A percentile compares a stretch with the other conserved stretches of the same genome.
Conservation (phyloP, 2,888 invertebrate species). For the Eristalis tenax region DNA sequence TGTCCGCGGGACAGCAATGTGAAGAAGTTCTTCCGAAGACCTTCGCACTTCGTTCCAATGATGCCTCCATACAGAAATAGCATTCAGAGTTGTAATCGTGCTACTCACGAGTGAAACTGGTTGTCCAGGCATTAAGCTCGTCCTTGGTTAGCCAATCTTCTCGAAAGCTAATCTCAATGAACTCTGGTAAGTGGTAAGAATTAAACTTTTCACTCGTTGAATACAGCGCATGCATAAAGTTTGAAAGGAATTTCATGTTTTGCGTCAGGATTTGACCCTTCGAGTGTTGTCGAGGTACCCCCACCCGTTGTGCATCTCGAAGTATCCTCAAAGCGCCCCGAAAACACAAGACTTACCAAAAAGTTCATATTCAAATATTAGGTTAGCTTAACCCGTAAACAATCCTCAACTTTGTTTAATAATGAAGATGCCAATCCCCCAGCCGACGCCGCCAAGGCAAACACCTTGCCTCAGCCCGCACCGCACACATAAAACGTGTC, state of each 20-base stretch:
- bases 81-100: too few relatives aligned
- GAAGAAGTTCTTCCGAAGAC: too few relatives aligned
- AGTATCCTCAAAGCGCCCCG: not conserved
- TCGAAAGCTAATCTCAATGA: too few relatives aligned
- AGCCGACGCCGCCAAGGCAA: not conserved
- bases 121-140: too few relatives aligned
- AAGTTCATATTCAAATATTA: not conserved
- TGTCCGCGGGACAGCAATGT: too few relatives aligned
- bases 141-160: too few relatives aligned
- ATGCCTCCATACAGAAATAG: too few relatives aligned
- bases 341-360: not conserved
- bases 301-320: not conserved
- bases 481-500: conserved; percentile 40
- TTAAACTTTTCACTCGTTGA: not conserved
- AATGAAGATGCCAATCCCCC: not conserved
- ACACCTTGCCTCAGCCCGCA: not conserved
- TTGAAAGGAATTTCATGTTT: not conserved
- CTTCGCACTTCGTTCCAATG: too few relatives aligned
- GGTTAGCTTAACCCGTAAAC: not conserved
- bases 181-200: too few relatives aligned
- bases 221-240: not conserved
- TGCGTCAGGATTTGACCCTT: not conserved
- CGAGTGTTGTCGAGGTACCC: not conserved
- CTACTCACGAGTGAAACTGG: too few relatives aligned
- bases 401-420: not conserved